Percentiles rank a stretch among this genome's conserved stretches.
phyloP scores from a whole-genome alignment of 2,888 invertebrate genomes.

The Prenolepis imparis region DNA sequence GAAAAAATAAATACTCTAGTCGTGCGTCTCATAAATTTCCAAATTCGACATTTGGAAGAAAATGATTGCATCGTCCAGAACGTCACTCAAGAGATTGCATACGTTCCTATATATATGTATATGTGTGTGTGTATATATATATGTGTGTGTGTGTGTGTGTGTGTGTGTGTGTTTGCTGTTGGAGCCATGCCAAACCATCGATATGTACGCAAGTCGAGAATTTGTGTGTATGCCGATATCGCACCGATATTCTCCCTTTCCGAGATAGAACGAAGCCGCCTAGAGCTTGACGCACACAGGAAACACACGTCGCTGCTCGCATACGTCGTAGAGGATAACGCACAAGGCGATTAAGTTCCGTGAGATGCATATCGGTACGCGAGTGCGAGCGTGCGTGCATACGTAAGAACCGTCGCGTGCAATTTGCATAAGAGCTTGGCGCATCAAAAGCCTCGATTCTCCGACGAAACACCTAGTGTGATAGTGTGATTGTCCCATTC shows the following conservation, averaged over 20 bases:
- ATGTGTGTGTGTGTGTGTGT: slow-evolving; percentile 14
- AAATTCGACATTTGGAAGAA: slow-evolving; percentile 44
- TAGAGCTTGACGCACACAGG: slow-evolving; percentile 79
- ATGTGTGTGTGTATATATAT: slow-evolving; percentile 20
- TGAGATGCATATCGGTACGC: slow-evolving; percentile 16
- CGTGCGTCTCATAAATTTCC: slow-evolving; percentile 40
- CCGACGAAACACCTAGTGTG: not conserved
- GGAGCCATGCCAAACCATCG: slow-evolving; percentile 80
- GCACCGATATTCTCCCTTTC: slow-evolving; percentile 71
- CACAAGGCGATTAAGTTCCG: slow-evolving; percentile 45
- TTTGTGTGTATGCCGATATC: slow-evolving; percentile 80
- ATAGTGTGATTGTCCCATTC: not conserved
- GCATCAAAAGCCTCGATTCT: not conserved
- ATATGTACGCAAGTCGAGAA: slow-evolving; percentile 83
- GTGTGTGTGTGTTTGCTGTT: slow-evolving; percentile 17
- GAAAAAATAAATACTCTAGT: not conserved
- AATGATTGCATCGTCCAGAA: slow-evolving; percentile 41
- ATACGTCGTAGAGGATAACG: slow-evolving; percentile 63
- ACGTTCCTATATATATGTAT: slow-evolving; percentile 40
- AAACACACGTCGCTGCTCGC: slow-evolving; percentile 81
- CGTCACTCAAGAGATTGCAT: slow-evolving; percentile 49
- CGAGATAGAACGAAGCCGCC: slow-evolving; percentile 49
- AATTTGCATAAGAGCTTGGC: slow-evolving; percentile 20
- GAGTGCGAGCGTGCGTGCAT: slow-evolving; percentile 30
- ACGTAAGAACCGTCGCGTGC: not conserved